These are phyloP conservation scores for Scaptomyza reducta DNA, from an alignment of 2,888 invertebrate species.

Conservation along the genomic window DNA sequence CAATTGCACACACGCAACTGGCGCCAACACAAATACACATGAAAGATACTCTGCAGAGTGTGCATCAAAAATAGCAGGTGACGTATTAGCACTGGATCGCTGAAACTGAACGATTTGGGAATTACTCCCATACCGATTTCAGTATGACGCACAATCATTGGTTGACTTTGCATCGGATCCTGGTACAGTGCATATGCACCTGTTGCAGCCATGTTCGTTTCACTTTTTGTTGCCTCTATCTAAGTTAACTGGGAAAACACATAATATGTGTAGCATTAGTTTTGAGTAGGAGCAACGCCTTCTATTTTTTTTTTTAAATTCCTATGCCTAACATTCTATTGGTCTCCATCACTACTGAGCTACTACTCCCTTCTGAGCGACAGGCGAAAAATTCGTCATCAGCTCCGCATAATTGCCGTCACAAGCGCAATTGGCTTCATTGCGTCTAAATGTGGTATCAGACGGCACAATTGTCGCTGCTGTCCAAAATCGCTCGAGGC, in stretches of 20 bases:
- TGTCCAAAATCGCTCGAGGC: neutral
- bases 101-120: conserved; percentile 6
- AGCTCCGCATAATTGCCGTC: no score
- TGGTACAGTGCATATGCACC: conserved; percentile 39
- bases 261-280: neutral
- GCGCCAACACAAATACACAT: conserved; percentile 47
- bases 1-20: conserved; percentile 35
- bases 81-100: conserved; percentile 55
- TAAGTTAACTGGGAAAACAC: neutral
- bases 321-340: no score
- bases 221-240: neutral
- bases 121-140: conserved; percentile 18
- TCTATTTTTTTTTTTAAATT: no score
- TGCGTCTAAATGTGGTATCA: no score
- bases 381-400: no score
- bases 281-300: no score
- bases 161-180: conserved; percentile 51
- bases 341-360: no score
- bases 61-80: conserved; percentile 52
- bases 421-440: no score
- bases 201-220: neutral
- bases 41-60: conserved; percentile 33
- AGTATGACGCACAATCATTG: conserved; percentile 1
- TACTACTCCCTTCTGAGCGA: no score
- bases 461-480: neutral